These are phyloP conservation scores for Potorous gilbertii DNA, from an alignment of 2,797 vertebrate genomes.

Conservation along the genomic window DNA sequence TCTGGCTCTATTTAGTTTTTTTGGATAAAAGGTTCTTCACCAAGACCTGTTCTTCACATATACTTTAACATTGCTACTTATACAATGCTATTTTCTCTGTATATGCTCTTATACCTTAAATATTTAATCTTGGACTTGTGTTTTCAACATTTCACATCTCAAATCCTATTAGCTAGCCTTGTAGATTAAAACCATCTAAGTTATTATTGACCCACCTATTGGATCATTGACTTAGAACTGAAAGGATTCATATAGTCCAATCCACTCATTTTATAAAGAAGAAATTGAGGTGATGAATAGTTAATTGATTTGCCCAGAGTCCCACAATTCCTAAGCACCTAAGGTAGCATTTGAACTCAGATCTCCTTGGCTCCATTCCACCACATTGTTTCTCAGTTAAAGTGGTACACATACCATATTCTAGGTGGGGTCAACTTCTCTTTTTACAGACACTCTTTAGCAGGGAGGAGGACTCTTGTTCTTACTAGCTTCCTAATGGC, in stretches of 20 bases:
- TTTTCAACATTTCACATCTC: neutral
- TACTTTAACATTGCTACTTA: neutral
- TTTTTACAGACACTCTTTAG: neutral
- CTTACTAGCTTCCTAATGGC: neutral
- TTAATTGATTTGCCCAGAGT: neutral
- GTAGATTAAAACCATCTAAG: neutral
- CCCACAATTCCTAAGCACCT: neutral
- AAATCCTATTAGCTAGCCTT: neutral
- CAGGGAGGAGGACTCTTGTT: neutral
- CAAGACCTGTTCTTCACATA: neutral
- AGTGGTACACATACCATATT: neutral
- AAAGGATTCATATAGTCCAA: neutral
- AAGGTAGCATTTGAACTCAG: neutral
- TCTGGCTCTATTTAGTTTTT: neutral
- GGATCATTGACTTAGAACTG: no score
- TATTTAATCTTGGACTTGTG: neutral
- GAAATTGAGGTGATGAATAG: neutral
- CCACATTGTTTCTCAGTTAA: neutral
- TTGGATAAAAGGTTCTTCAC: neutral
- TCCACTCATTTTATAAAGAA: neutral
- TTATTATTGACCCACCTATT: neutral
- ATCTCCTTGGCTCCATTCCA: neutral
- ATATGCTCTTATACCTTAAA: neutral
- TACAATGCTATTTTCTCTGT: neutral
- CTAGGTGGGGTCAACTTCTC: neutral